Percentiles rank a stretch among this genome's conserved stretches.
phyloP scores from a whole-genome alignment of 1,140 invertebrate species.

The Acromyrmex echinatior region DNA sequence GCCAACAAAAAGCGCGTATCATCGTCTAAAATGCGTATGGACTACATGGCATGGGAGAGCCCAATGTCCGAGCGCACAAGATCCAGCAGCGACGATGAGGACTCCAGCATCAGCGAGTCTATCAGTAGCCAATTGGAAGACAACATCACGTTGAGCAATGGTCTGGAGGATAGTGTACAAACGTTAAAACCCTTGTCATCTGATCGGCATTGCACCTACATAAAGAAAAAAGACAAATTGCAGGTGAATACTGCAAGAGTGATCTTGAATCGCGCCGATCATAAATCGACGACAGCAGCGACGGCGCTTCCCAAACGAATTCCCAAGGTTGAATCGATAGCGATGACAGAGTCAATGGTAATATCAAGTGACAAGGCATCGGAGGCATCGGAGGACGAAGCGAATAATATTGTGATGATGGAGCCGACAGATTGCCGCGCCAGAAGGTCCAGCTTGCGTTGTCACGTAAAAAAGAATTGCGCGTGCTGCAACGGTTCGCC shows the following conservation, averaged over 20 bases:
- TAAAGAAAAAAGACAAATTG: conserved; percentile 81
- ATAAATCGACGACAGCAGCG: conserved; percentile 68
- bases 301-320: conserved; percentile 69
- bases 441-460: conserved; percentile 85
- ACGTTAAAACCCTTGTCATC: conserved; percentile 67
- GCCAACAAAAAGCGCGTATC: conserved; percentile 82
- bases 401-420: conserved; percentile 70
- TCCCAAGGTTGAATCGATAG: conserved; percentile 71
- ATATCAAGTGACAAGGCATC: conserved; percentile 82
- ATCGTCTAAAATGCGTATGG: conserved; percentile 75
- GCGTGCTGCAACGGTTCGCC: conserved; percentile 87
- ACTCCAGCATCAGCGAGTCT: conserved; percentile 82
- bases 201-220: conserved; percentile 75
- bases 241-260: conserved; percentile 80
- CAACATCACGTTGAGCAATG: conserved; percentile 78
- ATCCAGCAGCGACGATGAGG: conserved; percentile 82
- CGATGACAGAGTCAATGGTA: conserved; percentile 65
- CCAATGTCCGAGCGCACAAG: conserved; percentile 80
- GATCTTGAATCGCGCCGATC: conserved; percentile 80
- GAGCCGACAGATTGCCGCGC: conserved; percentile 82
- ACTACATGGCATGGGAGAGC: conserved; percentile 81
- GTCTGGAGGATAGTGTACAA: conserved; percentile 77
- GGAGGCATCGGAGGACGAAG: conserved; percentile 83
- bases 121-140: conserved; percentile 82
- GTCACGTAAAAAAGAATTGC: conserved; percentile 87